Evolutionary conservation across 92 coral and sea anemone species (phyloP), one percentile per base, ranked within the genome.

Genomic region (Anthopleura xanthogrammica): DNA sequence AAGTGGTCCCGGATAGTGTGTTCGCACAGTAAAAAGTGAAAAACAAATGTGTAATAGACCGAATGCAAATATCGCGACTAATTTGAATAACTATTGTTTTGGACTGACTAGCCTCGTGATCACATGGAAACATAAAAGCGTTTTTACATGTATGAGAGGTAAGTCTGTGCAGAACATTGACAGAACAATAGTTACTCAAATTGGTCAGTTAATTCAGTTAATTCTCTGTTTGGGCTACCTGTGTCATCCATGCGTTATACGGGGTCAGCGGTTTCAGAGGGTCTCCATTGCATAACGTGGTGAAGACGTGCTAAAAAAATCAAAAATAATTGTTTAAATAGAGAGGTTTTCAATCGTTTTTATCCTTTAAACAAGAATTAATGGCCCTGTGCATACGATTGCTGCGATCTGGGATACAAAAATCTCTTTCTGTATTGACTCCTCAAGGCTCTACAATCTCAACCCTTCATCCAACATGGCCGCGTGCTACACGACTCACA

Each of bases 401-500:
- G 1, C 36, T 75, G n/a, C 80, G 80, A 52, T 17, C 60, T 56
- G 56, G 75, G 17, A 17, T 79, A n/a, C 80, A 19, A 40, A 73
- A 54, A 22, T 58, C 11, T 48, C 48, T 57, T 73, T 39, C 74
- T 76, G 60, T 11, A 1, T 46, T 76, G 55, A n/a, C 79, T 9
- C 42, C 29, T 29, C 74, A 36, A 68, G 16, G 40, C 12, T 68
- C 19, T 48, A 19, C 52, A 0, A 52, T n/a, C 62, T n/a, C 24
- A 24, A 5, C 65, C 13, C 19, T 70, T 36, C 22, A 19, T 77
- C 54, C 87, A 84, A 84, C 19, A 77, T 84, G 87, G 82, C 82
- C 16, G 76, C 84, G 41, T 60, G 55, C 76, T 60, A 9, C 46
- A 68, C 74, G 42, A n/a, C 19, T 50, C 40, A 24, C 77, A 22